These are phyloP conservation scores for Taeniopygia guttata DNA, from an alignment of 2,797 vertebrate species.

Conservation along the genomic window DNA sequence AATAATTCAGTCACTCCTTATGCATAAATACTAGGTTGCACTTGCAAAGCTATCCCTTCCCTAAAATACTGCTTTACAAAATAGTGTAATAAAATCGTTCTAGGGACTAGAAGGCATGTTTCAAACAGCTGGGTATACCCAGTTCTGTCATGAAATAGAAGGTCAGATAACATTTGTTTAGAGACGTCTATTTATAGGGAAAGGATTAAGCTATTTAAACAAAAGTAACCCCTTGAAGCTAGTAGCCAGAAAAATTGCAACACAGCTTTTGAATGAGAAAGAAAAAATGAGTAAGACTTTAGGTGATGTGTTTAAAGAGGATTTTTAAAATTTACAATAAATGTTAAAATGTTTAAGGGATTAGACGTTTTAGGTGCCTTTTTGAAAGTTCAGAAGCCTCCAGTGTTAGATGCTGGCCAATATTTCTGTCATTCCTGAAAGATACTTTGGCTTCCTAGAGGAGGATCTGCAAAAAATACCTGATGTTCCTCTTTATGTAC, in stretches of 20 bases:
- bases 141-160: not conserved
- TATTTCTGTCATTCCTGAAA: not conserved
- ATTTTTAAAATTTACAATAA: not conserved
- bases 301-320: not conserved
- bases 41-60: not conserved
- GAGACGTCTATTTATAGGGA: conserved; percentile 44
- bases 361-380: not conserved
- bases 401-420: not conserved
- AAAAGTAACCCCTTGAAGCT: not conserved
- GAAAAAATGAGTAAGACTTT: not conserved
- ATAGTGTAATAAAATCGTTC: not conserved
- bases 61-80: not conserved
- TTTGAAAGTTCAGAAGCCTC: not conserved
- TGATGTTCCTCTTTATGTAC: not conserved
- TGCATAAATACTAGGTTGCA: not conserved
- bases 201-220: conserved; percentile 29
- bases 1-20: not conserved
- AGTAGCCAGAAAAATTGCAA: not conserved
- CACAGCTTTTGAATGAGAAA: not conserved
- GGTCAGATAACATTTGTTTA: conserved; percentile 43
- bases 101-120: not conserved
- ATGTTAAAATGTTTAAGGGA: not conserved
- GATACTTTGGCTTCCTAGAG: not conserved
- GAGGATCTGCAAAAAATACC: not conserved
- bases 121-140: conserved; percentile 33